Evolutionary conservation across 1,140 invertebrate genomes (phyloP), one percentile per base, ranked within the genome.

Genomic region (Reticulitermes speratus): DNA sequence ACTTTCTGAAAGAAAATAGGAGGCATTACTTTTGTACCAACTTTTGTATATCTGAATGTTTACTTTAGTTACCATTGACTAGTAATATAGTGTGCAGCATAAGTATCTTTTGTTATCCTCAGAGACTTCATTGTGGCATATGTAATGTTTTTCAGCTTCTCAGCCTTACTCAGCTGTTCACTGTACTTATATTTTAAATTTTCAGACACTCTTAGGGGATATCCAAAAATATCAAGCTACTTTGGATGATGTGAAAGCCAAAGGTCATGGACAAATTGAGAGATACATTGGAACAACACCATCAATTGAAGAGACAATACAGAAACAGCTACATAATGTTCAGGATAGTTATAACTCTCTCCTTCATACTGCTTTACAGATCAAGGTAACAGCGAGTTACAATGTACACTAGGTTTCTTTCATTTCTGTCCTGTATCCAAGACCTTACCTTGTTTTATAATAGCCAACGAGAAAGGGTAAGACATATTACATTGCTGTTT

Each of bases 281-380:
- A 93, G 95, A 44, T 98, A 98, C 88, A 93, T 95, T 88, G 90
- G 91, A 0, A 93, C 93, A 12, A 94, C 95, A 88, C 95, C 95
- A 0, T 90, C 91, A 5, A 96, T 98, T 75, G 94, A 95, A 88
- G 92, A 94, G 23, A 95, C 94, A 0, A 96, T 98, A 59, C 95
- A 97, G 82, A 95, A 95, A 48, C 97, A 99, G 90, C 89, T 98
- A 30, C 95, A 94, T 88, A 98, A 99, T 90, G 96, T 99, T 8
- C 97, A 97, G 89, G 97, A 98, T 32, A 98, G 97, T 89, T 98
- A 99, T 90, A 95, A 97, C 89, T 97, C 97, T 0, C 91, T 99
- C 23, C 90, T 98, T 38, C 94, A 96, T 69, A 98, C 97, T 25
- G 98, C 97, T n/a, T 90, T 96, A 44, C 97, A 98, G 91, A 99